phyloP scores from a whole-genome alignment of 2,888 invertebrate species.

The Melikaiella ostensackeni region DNA sequence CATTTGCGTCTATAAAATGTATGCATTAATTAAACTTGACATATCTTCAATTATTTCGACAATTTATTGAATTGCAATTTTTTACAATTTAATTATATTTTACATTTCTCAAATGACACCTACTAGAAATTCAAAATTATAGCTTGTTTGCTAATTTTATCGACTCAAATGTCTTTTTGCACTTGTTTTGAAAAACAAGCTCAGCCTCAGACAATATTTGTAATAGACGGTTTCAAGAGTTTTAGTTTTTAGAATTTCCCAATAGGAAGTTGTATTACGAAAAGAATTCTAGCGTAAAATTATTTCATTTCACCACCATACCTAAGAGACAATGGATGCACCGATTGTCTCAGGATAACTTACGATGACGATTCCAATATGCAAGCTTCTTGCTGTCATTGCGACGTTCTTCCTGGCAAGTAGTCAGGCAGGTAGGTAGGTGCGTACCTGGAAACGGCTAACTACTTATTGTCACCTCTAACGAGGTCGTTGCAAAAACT shows the following conservation, averaged over 20 bases:
- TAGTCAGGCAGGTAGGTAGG: constrained; percentile 42
- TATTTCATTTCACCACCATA: constrained; percentile 7
- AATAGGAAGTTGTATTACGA: neutral
- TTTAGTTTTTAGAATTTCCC: neutral
- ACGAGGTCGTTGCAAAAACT: constrained; percentile 70
- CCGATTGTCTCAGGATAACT: constrained; percentile 14
- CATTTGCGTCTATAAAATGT: too few species aligned
- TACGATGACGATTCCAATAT: constrained; percentile 43
- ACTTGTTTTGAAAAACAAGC: neutral
- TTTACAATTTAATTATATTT: too few species aligned
- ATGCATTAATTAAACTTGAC: too few species aligned
- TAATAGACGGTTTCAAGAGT: neutral
- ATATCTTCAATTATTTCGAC: too few species aligned
- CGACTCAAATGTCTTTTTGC: neutral
- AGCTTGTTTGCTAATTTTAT: too few species aligned
- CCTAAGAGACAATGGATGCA: neutral
- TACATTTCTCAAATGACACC: too few species aligned
- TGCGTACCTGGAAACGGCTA: constrained; percentile 72
- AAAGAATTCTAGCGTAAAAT: constrained; percentile 25
- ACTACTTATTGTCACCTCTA: constrained; percentile 76
- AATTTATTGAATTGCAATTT: too few species aligned
- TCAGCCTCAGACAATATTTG: neutral
- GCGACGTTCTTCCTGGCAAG: constrained; percentile 43
- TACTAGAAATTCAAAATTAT: too few species aligned
- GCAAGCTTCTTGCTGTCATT: constrained; percentile 40